Percentiles rank a stretch among this genome's conserved stretches.
These are phyloP conservation scores for Uloborus plumipes DNA, from an alignment of 2,888 invertebrate genomes.

Conservation along the genomic window DNA sequence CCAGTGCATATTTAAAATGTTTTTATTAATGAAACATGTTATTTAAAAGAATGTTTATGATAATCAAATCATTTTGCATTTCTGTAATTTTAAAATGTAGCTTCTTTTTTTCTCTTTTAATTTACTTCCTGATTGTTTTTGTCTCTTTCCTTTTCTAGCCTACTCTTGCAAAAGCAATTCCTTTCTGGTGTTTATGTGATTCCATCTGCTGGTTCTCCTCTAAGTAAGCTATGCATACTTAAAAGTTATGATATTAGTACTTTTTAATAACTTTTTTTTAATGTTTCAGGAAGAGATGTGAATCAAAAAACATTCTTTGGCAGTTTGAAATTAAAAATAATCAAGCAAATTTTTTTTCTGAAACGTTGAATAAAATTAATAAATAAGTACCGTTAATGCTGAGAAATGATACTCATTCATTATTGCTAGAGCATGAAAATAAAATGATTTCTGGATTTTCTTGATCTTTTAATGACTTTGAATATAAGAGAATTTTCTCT, in stretches of 20 bases:
- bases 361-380: too few relatives aligned
- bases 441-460: too few relatives aligned
- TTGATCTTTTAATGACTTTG: too few relatives aligned
- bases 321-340: too few relatives aligned
- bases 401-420: too few relatives aligned
- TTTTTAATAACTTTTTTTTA: too few relatives aligned
- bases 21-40: not conserved
- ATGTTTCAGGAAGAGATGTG: too few relatives aligned
- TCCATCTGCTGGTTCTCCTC: constrained; percentile 86
- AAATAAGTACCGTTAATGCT: too few relatives aligned
- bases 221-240: constrained; percentile 77
- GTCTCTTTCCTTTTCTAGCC: constrained; percentile 75
- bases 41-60: not conserved
- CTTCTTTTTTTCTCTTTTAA: not conserved
- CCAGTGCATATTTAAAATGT: not conserved
- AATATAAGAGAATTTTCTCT: too few relatives aligned
- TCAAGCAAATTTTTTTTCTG: too few relatives aligned
- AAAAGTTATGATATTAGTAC: not conserved
- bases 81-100: not conserved
- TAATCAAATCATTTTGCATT: not conserved
- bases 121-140: not conserved
- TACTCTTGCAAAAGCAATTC: constrained; percentile 87
- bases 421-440: too few relatives aligned
- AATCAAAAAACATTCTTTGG: too few relatives aligned
- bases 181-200: constrained; percentile 92